Evolutionary conservation across 1,140 invertebrate genomes (phyloP).

Genomic region (Halotydeus destructor): DNA sequence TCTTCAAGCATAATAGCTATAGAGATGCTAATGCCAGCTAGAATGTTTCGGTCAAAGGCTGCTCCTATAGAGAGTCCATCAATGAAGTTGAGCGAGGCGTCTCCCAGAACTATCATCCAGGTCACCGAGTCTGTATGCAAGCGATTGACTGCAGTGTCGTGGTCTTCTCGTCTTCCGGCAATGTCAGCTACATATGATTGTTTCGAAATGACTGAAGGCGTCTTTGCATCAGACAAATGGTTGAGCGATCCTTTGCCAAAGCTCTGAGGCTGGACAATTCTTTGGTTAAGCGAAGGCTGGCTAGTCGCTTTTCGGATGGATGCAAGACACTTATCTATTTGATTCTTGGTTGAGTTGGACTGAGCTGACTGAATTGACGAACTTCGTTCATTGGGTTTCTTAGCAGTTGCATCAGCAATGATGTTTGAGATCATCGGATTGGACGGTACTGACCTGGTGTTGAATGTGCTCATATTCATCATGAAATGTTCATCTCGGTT

Average conservation of each 20-base stretch:
- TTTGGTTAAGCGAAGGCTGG: too few species aligned
- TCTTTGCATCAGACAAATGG: too few species aligned
- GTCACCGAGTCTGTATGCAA: constrained; percentile 12
- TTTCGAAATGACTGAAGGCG: too few species aligned
- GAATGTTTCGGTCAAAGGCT: constrained; percentile 35
- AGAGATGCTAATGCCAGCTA: constrained; percentile 40
- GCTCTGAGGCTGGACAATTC: too few species aligned
- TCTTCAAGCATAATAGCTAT: constrained; percentile 44
- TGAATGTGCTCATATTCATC: too few species aligned
- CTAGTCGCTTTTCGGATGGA: neutral
- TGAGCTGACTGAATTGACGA: neutral
- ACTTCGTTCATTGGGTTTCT: neutral
- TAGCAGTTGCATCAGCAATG: neutral
- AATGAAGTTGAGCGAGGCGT: constrained; percentile 15
- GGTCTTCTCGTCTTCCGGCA: constrained; percentile 11
- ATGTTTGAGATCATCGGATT: neutral
- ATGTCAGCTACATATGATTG: constrained; percentile 10
- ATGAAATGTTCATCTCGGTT: neutral
- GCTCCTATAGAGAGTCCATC: constrained; percentile 25
- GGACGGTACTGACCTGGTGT: neutral
- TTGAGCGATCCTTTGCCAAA: too few species aligned
- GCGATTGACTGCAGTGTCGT: constrained; percentile 3
- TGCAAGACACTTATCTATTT: neutral
- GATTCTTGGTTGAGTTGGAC: neutral
- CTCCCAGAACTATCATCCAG: constrained; percentile 16